Conservation (phyloP, 2,113 vertebrate species). For the Tragelaphus scriptus region DNA sequence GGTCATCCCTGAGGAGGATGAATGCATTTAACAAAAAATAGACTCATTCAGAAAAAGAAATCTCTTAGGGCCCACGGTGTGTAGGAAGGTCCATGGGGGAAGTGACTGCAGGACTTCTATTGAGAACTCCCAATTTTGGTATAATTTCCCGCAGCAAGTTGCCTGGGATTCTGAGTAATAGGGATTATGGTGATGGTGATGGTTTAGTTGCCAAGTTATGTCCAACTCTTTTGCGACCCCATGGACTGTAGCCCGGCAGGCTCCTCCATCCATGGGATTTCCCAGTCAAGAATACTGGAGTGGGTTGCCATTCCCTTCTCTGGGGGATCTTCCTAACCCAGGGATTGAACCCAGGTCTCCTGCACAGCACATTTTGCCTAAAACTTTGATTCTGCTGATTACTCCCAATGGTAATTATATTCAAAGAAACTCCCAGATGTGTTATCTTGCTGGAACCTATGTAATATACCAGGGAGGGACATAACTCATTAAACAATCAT, state of each 20-base stretch:
- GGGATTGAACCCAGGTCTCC: not conserved
- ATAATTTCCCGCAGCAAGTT: not conserved
- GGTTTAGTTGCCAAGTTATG: not conserved
- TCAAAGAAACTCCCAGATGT: constrained; percentile 30
- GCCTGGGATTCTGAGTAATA: not conserved
- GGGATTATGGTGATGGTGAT: not conserved
- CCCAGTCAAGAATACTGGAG: not conserved
- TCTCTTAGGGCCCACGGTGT: not conserved
- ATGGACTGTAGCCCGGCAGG: not conserved
- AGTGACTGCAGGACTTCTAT: not conserved
- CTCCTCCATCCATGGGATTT: not conserved
- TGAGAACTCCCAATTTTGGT: not conserved
- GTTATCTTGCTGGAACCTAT: constrained; percentile 24
- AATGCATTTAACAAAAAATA: not conserved
- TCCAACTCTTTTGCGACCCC: not conserved
- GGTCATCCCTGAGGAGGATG: not conserved
- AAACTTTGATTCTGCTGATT: constrained; percentile 1
- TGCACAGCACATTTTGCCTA: not conserved
- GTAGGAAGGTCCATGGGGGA: too few relatives aligned
- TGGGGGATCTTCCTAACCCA: not conserved
- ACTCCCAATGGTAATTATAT: not conserved
- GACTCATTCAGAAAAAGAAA: not conserved
- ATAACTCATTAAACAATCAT: constrained; percentile 32
- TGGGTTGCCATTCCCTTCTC: not conserved
- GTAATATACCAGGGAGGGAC: not conserved